phyloP scores from a whole-genome alignment of 2,888 invertebrate species.

The Drosophila engyochracea region DNA sequence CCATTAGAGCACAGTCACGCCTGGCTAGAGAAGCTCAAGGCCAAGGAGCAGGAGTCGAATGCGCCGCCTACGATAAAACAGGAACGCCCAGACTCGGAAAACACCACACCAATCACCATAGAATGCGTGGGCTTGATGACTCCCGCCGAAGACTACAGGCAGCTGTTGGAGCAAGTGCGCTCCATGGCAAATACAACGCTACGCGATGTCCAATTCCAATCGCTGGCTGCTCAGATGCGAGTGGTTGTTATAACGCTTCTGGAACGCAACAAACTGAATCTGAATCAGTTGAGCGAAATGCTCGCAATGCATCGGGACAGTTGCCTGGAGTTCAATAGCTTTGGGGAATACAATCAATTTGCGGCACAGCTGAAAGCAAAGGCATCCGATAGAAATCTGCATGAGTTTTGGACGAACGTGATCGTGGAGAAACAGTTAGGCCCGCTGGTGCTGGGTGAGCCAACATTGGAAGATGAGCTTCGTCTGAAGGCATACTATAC shows the following conservation, averaged over 20 bases:
- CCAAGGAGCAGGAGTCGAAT: constrained; percentile 35
- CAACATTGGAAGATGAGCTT: constrained; percentile 74
- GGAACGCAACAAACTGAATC: constrained; percentile 64
- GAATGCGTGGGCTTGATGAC: constrained; percentile 87
- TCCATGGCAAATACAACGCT: constrained; percentile 66
- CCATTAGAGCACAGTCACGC: constrained; percentile 84
- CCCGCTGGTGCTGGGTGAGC: constrained; percentile 71
- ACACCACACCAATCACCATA: constrained; percentile 21
- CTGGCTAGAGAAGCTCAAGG: constrained; percentile 51
- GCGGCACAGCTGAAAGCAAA: constrained; percentile 72
- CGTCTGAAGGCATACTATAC: constrained; percentile 71
- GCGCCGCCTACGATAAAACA: constrained; percentile 31
- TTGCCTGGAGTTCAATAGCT: constrained; percentile 74
- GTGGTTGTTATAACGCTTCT: constrained; percentile 77
- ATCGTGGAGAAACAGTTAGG: constrained; percentile 80
- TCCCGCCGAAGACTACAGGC: constrained; percentile 88
- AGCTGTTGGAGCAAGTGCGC: constrained; percentile 85
- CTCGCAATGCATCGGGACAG: constrained; percentile 76
- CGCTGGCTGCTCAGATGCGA: constrained; percentile 79
- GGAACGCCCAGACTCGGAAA: constrained; percentile 35
- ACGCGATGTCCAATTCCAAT: constrained; percentile 76
- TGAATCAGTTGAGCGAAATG: constrained; percentile 76
- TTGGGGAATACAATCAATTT: constrained; percentile 82
- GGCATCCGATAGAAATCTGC: constrained; percentile 49
- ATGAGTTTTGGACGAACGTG: constrained; percentile 79